Percentiles rank a stretch among this genome's conserved stretches.
phyloP scores from a whole-genome alignment of 2,888 invertebrate species.

The Oxystoma pomonae region DNA sequence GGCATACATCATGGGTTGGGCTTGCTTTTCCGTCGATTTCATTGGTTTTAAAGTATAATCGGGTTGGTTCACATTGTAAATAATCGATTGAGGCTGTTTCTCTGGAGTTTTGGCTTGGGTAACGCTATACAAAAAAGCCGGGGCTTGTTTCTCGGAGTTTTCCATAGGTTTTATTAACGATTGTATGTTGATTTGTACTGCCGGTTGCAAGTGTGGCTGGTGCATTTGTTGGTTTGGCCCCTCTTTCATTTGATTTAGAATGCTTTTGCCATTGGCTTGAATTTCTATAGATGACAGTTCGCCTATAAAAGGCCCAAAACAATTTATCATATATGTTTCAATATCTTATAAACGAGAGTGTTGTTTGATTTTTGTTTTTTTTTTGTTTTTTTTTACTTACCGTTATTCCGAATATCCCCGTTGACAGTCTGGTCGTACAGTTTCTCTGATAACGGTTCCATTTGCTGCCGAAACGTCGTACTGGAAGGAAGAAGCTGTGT shows the following conservation, averaged over 20 bases:
- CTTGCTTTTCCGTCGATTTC: constrained; percentile 35
- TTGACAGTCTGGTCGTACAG: too few species aligned
- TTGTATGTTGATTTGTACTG: constrained; percentile 45
- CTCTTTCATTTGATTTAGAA: constrained; percentile 4
- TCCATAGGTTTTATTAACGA: constrained; percentile 43
- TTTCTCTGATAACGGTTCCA: too few species aligned
- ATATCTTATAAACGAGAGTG: too few species aligned
- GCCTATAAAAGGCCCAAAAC: too few species aligned
- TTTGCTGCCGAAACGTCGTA: not conserved
- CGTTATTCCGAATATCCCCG: too few species aligned
- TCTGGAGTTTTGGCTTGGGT: constrained; percentile 17
- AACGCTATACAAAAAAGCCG: constrained; percentile 46
- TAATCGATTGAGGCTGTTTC: constrained; percentile 1
- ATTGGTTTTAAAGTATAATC: constrained; percentile 32
- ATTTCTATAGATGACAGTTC: too few species aligned
- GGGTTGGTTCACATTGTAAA: not conserved
- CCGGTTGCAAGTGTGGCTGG: constrained; percentile 38
- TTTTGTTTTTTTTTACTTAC: too few species aligned
- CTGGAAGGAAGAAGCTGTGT: not conserved
- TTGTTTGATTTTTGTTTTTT: too few species aligned
- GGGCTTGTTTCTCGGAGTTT: constrained; percentile 34
- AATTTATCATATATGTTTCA: too few species aligned
- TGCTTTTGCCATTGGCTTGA: too few species aligned
- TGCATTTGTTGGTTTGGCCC: constrained; percentile 22
- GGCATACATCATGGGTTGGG: constrained; percentile 41